These are phyloP conservation scores for Drosophila peninsularis DNA, from an alignment of 2,888 invertebrate species.

Conservation along the genomic window DNA sequence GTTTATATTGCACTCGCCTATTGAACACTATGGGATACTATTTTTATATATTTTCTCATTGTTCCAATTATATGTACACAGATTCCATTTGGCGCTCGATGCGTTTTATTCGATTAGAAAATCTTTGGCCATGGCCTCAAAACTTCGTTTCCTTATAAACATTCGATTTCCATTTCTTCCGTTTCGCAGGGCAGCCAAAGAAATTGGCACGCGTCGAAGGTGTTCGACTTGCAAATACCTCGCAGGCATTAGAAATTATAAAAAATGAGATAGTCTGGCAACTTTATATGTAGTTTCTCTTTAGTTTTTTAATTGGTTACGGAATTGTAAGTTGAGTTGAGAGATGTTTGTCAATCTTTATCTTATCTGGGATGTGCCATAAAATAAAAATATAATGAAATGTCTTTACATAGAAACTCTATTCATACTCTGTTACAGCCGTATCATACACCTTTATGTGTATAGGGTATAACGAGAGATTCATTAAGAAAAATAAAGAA, in stretches of 20 bases:
- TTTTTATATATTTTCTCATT: conserved; percentile 21
- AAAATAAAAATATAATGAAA: background rate
- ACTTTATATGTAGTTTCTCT: background rate
- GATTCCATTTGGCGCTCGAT: conserved; percentile 9
- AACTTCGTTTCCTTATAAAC: conserved; percentile 46
- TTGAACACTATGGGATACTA: conserved; percentile 10
- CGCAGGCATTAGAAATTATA: background rate
- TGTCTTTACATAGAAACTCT: background rate
- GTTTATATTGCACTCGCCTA: conserved; percentile 10
- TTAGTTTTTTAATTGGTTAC: background rate
- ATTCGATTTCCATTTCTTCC: conserved; percentile 48
- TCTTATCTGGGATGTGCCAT: background rate
- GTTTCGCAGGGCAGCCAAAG: conserved; percentile 40
- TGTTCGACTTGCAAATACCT: conserved; percentile 11
- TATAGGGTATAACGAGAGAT: background rate
- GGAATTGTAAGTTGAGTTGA: background rate
- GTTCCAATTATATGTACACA: conserved; percentile 4
- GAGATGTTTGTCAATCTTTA: background rate
- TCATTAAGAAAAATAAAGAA: background rate
- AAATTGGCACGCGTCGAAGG: background rate
- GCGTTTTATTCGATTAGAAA: conserved; percentile 26
- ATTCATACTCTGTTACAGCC: background rate
- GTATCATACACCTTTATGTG: background rate
- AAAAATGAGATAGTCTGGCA: no score
- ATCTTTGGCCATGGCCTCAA: conserved; percentile 46